Evolutionary conservation across 2,113 vertebrate species (phyloP).

Genomic region (chimpanzee (Pan troglodytes)): NHGRI_mPanTro3-v2.1_pri NC_072418.2:51535501-51536000

Average conservation of each 20-base stretch:
- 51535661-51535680: neutral
- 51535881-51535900: no score
- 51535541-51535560: neutral
- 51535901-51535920: no score
- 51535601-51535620: neutral
- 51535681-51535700: neutral
- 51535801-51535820: neutral
- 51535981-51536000: no score
- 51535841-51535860: neutral
- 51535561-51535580: neutral
- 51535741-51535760: no score
- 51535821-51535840: neutral
- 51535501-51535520: constrained; percentile 71
- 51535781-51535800: neutral
- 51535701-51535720: neutral
- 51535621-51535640: neutral
- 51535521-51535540: constrained; percentile 80
- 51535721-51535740: neutral
- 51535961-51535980: neutral
- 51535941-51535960: no score
- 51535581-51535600: accelerated
- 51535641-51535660: accelerated
- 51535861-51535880: no score
- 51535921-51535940: no score
- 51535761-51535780: neutral